Evolutionary conservation across 2,888 invertebrate species (phyloP), one percentile per base, ranked within the genome.

Genomic region (Drosophila paramelanica): DNA sequence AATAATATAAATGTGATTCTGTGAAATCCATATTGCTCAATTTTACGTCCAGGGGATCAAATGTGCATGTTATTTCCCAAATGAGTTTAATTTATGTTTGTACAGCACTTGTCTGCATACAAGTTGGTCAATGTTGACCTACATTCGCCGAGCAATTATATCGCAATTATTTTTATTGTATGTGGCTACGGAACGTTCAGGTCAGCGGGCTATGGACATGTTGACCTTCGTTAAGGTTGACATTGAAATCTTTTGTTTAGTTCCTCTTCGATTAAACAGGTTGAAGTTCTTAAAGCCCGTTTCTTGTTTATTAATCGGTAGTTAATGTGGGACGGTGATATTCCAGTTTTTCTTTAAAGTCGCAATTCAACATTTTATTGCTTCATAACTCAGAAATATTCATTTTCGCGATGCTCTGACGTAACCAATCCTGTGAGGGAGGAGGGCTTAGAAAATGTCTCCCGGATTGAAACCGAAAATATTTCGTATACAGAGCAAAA

Each of bases 81-180:
- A 67, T 46, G 42, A 17, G 17, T 47, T 51, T 77, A 39, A 52
- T 59, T 52, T 62, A 56, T 75, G 41, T 64, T 47, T 57, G 6
- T 41, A 41, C 27, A 42, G 47, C 49, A 49, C 33, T n/a, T 20
- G 41, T 47, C 33, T 51, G 56, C 56, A 60, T 56, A 55, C 57
- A 39, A 49, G 77, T 60, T 70, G 52, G 55, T 52, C 69, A 62
- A 74, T 68, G 68, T 58, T 78, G 81, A 72, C 81, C 81, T 53
- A 81, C 75, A 75, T 81, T 78, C 58, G 49, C 56, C 43, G 45
- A 50, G 76, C 65, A 80, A 80, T 80, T 80, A 80, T 78, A 81
- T 75, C 62, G 81, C 69, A 75, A 78, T 79, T 78, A 81, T 70
- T 77, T 64, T 53, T 33, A 33, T 50, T 45, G 53, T 47, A 4